Evolutionary conservation across 2,113 vertebrate genomes (phyloP), one percentile per base, ranked within the genome.

Genomic region (Pachypanchax playfairii): DNA sequence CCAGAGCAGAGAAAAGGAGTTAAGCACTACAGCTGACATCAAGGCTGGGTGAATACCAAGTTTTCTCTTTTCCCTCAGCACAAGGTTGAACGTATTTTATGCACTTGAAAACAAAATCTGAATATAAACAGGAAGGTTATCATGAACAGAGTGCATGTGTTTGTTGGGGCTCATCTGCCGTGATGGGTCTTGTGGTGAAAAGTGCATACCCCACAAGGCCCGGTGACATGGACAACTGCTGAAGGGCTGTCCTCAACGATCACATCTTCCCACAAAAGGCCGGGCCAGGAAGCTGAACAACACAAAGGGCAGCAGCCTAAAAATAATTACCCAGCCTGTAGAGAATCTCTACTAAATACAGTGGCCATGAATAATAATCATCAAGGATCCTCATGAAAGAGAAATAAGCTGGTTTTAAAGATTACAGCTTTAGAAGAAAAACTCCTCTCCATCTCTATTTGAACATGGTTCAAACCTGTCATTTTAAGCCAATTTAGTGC

Each of bases 211-310:
- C 73, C 83, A 80, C 70, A 68, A 85, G 75, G 64, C 68, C 39
- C 63, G 5, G 56, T 89, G 86, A 90, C 83, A 83, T 75, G 85
- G 83, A 89, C 80, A 36, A 79, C 82, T 83, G 85, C 87, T 87
- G 87, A 89, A 88, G 79, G 85, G 51, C 70, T 87, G 84, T 89
- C 88, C 87, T 84, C 51, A 74, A 75, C 65, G 67, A 88, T 89
- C 75, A 87, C 78, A 31, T 91, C 88, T 83, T 65, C 78, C 65
- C 10, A 43, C 69, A 59, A 31, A 80, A 53, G 72, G 55, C 57
- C 18, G 15, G 20, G 43, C 72, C 65, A 57, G 61, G 77, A 74
- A 82, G 66, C 33, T 70, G 66, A 82, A 83, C 62, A 77, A 63
- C 77, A 79, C 77, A 86, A 84, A 88, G 74, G 79, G 65, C 73